These are phyloP conservation scores for Silurus aristotelis DNA, from an alignment of 2,797 vertebrate genomes.

Conservation along the genomic window DNA sequence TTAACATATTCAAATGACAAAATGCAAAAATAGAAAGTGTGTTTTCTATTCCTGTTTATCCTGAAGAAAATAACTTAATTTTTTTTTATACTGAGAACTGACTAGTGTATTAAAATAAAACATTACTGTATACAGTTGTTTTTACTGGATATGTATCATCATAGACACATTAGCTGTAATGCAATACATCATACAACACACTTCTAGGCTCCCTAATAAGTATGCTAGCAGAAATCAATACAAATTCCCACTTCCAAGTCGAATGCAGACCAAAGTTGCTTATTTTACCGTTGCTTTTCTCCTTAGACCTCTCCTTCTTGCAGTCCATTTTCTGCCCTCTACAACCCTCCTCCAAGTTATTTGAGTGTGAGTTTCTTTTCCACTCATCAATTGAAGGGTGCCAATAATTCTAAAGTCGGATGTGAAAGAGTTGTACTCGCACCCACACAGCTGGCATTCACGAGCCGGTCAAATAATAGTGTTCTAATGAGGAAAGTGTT, in stretches of 20 bases:
- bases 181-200: too few relatives aligned
- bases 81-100: not conserved
- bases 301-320: not conserved
- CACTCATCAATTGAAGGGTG: not conserved
- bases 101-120: not conserved
- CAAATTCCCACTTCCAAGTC: not conserved
- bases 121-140: not conserved
- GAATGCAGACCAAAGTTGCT: too few relatives aligned
- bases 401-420: not conserved
- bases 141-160: not conserved
- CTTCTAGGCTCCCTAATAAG: too few relatives aligned
- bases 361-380: not conserved
- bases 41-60: too few relatives aligned
- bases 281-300: too few relatives aligned
- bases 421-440: not conserved
- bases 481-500: constrained; percentile 19
- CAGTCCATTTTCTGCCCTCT: not conserved
- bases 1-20: too few relatives aligned
- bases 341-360: not conserved
- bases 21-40: too few relatives aligned
- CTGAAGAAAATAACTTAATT: not conserved
- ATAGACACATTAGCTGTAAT: not conserved
- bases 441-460: constrained; percentile 6
- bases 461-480: constrained; percentile 7
- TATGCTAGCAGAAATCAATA: too few relatives aligned